These are phyloP conservation scores for Florisuga fusca DNA, from an alignment of 2,797 vertebrate genomes.

Conservation along the genomic window DNA sequence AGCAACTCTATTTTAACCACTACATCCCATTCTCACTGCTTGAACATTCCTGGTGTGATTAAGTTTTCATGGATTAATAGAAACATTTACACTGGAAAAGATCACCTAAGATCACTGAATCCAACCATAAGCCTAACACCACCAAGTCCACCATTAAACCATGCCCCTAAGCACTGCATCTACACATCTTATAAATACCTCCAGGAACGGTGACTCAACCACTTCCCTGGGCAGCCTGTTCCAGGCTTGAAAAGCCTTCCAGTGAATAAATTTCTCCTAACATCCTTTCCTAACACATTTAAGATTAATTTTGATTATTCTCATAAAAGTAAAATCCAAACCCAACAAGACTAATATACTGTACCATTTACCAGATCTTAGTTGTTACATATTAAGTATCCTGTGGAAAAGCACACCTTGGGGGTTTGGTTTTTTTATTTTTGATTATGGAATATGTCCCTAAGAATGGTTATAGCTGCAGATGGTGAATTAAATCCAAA, in stretches of 20 bases:
- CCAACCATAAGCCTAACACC: too few species aligned
- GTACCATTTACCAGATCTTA: not conserved
- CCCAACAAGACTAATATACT: not conserved
- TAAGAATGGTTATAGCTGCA: not conserved
- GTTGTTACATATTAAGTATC: not conserved
- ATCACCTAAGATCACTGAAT: too few species aligned
- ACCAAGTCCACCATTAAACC: too few species aligned
- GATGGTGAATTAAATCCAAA: not conserved
- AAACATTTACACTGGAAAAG: too few species aligned
- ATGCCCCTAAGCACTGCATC: too few species aligned
- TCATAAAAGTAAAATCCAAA: not conserved
- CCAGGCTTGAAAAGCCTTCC: too few species aligned
- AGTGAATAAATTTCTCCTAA: too few species aligned
- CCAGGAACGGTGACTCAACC: too few species aligned
- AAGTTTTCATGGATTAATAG: not conserved
- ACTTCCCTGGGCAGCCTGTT: too few species aligned
- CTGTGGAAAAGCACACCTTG: not conserved
- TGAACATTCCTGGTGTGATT: not conserved
- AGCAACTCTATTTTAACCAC: not conserved
- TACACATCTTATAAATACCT: too few species aligned
- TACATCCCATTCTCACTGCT: not conserved
- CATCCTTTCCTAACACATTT: not conserved
- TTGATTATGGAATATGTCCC: not conserved
- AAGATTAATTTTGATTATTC: not conserved
- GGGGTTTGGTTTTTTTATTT: not conserved